phyloP scores from a whole-genome alignment of 2,888 invertebrate genomes.

The Stratiomys singularior region DNA sequence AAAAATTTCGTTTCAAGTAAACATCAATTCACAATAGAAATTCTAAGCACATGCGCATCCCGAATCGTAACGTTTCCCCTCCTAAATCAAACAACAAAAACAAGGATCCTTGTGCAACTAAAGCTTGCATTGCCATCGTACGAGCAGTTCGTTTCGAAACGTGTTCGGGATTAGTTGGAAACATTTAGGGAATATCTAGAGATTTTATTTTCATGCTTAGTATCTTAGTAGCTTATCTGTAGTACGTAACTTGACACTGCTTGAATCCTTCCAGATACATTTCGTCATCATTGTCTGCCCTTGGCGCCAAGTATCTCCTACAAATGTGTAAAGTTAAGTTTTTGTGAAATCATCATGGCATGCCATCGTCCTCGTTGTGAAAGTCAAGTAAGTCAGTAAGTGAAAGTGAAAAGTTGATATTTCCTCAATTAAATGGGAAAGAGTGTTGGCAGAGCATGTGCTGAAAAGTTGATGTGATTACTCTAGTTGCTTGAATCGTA shows the following conservation, averaged over 20 bases:
- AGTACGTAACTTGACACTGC: background rate
- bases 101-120: too few species aligned
- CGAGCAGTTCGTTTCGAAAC: background rate
- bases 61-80: too few species aligned
- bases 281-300: background rate
- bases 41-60: too few species aligned
- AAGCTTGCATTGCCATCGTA: too few species aligned
- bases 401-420: constrained; percentile 14
- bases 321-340: background rate
- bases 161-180: background rate
- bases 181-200: background rate
- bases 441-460: background rate
- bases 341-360: background rate
- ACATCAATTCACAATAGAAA: too few species aligned
- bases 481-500: background rate
- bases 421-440: background rate
- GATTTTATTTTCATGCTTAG: background rate
- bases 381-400: background rate
- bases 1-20: too few species aligned
- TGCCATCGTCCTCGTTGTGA: background rate
- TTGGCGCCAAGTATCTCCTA: background rate
- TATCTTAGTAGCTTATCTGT: background rate
- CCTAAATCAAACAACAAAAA: too few species aligned
- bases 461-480: background rate
- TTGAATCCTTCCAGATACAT: background rate